phyloP scores from a whole-genome alignment of 1,140 invertebrate species.

The Cydia pomonella region DNA sequence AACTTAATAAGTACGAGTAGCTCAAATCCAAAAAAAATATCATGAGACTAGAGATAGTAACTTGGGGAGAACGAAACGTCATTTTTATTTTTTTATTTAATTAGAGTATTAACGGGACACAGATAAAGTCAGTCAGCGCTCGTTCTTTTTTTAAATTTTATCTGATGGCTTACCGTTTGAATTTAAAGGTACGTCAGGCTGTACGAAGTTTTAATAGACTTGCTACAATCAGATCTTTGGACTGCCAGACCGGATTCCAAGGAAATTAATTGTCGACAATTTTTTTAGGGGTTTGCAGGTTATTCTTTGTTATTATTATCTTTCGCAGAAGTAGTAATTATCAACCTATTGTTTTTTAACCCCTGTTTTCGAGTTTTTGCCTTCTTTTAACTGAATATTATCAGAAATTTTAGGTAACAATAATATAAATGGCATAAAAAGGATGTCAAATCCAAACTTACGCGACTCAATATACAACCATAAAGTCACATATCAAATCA shows the following conservation, averaged over 20 bases:
- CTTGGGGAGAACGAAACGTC: constrained; percentile 48
- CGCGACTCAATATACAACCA: not conserved
- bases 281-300: not conserved
- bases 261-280: constrained; percentile 21
- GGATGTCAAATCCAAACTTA: not conserved
- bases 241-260: constrained; percentile 24
- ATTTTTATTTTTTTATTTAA: constrained; percentile 72
- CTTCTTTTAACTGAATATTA: not conserved
- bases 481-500: constrained; percentile 36
- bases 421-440: constrained; percentile 6
- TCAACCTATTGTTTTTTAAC: not conserved
- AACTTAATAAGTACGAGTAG: not conserved
- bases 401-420: not conserved
- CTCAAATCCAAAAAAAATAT: constrained; percentile 34
- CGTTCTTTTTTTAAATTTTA: constrained; percentile 64
- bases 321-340: constrained; percentile 9
- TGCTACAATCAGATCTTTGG: constrained; percentile 66
- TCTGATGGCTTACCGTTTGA: constrained; percentile 78
- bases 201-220: constrained; percentile 78
- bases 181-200: constrained; percentile 74
- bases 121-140: constrained; percentile 68
- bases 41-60: constrained; percentile 41
- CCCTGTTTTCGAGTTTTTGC: not conserved
- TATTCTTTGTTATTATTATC: not conserved
- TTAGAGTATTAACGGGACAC: constrained; percentile 72